Base-by-base conservation (phyloP, 2,113 vertebrate species). In the Sander vitreus region DNA sequence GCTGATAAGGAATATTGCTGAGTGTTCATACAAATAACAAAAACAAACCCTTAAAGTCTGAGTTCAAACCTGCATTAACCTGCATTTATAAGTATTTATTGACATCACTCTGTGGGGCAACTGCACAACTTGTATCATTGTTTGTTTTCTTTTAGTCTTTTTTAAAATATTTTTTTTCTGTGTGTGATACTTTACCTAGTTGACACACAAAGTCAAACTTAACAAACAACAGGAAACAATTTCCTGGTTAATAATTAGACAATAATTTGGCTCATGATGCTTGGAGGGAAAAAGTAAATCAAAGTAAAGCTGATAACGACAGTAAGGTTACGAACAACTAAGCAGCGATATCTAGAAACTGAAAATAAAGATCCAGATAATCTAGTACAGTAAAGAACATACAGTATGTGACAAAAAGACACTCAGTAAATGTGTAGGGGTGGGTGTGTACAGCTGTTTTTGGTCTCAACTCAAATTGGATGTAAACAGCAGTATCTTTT, bases 221-320 rank as follows among this genome's bases (percentile, higher is more conserved):
- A 55, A n/a, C 14, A 47, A 27, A 76, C n/a, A 21, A 6, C 1
- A 60, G 3, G 6, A 58, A 47, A 59, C 18, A 30, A 27, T 39
- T 23, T 65, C 21, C 48, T 78, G 48, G 48, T 84, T 76, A 63
- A 84, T 75, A 15, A 51, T 81, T 67, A 73, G 6, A 11, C 25
- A 16, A 11, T n/a, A 18, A 12, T 62, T 25, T 27, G 18, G 8
- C n/a, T 55, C 45, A 27, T 7, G 2, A 27, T 25, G 23, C 16
- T 65, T 43, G 1, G 2, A 1, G 3, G n/a, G 21, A 12, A 11
- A 62, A 67, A 66, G n/a, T n/a, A n/a, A n/a, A 1, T 66, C 39
- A 39, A 39, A 39, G 39, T 43, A 11, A 43, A 43, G 39, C 39
- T 43, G 39, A 43, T 43, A 43, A 43, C 10, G 15, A 47, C 4